A percentile compares a stretch with the other conserved stretches of the same genome.
phyloP scores from a whole-genome alignment of 2,888 invertebrate genomes.

The Cephus sareptanus region DNA sequence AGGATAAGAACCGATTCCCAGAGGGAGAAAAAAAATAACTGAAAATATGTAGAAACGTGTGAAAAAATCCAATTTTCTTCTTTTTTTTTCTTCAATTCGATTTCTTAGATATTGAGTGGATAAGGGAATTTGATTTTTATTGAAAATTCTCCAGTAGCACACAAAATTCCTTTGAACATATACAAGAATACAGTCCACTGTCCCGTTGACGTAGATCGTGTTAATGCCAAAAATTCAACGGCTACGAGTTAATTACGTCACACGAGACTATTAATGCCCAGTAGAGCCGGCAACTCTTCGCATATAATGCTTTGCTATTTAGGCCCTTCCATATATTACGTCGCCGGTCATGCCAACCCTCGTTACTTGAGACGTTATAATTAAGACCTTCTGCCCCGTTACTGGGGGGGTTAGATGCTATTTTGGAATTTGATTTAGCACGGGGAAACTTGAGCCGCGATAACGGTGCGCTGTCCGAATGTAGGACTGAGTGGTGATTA shows the following conservation, averaged over 20 bases:
- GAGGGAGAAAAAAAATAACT: neutral
- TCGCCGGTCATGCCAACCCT: constrained; percentile 37
- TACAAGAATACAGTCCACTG: constrained; percentile 12
- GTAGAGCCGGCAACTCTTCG: constrained; percentile 32
- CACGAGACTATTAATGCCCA: constrained; percentile 51
- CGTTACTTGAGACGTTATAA: constrained; percentile 52
- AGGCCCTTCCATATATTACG: constrained; percentile 49
- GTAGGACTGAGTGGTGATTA: neutral
- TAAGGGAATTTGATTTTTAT: constrained; percentile 5
- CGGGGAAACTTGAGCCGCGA: constrained; percentile 3
- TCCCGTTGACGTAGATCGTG: constrained; percentile 24
- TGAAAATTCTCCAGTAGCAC: neutral
- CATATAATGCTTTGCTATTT: constrained; percentile 47
- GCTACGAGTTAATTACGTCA: constrained; percentile 55
- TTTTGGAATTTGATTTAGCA: constrained; percentile 35
- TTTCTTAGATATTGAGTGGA: neutral
- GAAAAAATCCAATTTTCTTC: neutral
- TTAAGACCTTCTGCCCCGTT: constrained; percentile 42
- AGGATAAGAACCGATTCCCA: neutral
- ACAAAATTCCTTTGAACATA: neutral
- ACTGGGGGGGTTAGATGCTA: constrained; percentile 16
- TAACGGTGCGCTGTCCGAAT: neutral
- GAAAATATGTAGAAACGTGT: neutral
- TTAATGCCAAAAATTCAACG: constrained; percentile 50
- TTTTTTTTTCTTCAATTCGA: neutral